Conservation (phyloP, 2,797 vertebrate genomes). For the Molossus molossus region DNA sequence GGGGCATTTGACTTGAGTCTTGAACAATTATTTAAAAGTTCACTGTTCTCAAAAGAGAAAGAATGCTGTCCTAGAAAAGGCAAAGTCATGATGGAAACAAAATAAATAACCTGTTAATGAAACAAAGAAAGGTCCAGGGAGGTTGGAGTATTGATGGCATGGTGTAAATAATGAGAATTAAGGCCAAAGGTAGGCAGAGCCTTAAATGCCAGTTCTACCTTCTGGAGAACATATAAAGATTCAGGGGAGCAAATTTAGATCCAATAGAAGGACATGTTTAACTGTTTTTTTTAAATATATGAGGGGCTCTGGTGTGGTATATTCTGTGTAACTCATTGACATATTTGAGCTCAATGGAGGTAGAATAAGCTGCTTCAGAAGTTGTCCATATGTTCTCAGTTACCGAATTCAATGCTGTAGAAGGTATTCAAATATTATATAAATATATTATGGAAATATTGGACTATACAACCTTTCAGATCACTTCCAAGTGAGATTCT, state of each 20-base stretch:
- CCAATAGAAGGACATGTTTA: neutral
- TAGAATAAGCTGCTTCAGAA: neutral
- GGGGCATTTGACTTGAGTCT: neutral
- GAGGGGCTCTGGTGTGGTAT: neutral
- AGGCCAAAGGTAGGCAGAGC: constrained; percentile 7
- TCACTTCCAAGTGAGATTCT: constrained; percentile 33
- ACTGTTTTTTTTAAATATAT: constrained; percentile 1
- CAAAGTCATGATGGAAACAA: constrained; percentile 29
- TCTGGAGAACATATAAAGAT: constrained; percentile 18
- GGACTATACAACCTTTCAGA: neutral
- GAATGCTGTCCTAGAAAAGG: constrained; percentile 9
- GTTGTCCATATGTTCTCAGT: constrained; percentile 5
- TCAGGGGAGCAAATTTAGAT: neutral
- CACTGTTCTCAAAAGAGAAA: constrained; percentile 24
- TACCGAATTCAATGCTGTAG: neutral
- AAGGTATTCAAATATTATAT: constrained; percentile 9
- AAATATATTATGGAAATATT: neutral
- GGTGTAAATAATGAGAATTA: constrained; percentile 30
- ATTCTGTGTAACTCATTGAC: neutral
- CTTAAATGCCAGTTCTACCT: neutral
- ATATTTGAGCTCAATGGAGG: neutral
- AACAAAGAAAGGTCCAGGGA: neutral
- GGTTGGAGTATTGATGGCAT: neutral
- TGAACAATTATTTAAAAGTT: constrained; percentile 49
- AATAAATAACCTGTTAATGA: constrained; percentile 50